Conservation (phyloP, 2,797 vertebrate genomes). For the Hylomyscus alleni region DNA sequence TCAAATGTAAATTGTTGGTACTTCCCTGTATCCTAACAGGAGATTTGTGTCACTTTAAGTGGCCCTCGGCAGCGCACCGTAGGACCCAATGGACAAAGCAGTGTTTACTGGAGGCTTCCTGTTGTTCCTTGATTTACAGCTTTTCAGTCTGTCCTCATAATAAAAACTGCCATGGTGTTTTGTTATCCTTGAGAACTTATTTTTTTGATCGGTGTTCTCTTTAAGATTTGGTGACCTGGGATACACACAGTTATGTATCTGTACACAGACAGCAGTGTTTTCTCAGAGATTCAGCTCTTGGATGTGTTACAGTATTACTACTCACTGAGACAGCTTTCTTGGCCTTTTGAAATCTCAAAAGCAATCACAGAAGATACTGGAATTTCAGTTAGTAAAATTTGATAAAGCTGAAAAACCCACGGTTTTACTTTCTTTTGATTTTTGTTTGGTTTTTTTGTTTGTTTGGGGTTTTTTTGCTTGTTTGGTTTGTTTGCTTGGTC, state of each 20-base stretch:
- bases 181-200: not conserved
- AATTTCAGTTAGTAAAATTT: slow-evolving; percentile 49
- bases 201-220: not conserved
- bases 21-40: not conserved
- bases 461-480: not conserved
- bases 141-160: not conserved
- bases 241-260: not conserved
- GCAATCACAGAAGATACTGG: slow-evolving; percentile 27
- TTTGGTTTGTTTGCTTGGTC: not conserved
- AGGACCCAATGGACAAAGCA: not conserved
- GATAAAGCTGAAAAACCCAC: slow-evolving; percentile 50
- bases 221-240: slow-evolving; percentile 7
- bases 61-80: accelerated
- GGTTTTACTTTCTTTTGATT: not conserved
- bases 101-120: not conserved
- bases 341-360: slow-evolving; percentile 36
- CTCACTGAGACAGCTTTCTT: not conserved
- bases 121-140: slow-evolving; percentile 18
- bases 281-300: not conserved
- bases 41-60: not conserved
- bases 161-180: not conserved
- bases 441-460: not conserved
- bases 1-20: not conserved
- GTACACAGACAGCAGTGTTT: not conserved
- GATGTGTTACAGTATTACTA: not conserved